Conservation (phyloP, 2,113 vertebrate genomes). For the Columba livia region DNA sequence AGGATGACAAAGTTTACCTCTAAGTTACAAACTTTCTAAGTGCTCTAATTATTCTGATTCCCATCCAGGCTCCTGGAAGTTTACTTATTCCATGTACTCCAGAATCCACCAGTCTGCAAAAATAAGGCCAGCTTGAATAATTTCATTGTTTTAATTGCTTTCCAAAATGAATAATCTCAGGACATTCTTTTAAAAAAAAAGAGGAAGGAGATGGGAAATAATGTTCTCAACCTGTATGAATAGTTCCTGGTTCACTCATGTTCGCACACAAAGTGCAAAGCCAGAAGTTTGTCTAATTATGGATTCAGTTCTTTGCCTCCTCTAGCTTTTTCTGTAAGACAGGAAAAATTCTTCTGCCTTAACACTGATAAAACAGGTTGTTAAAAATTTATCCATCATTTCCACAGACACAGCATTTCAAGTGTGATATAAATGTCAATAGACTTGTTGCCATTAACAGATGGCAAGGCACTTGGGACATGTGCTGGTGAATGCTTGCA, state of each 20-base stretch:
- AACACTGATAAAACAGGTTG: not conserved
- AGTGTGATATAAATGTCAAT: not conserved
- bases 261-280: not conserved
- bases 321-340: not conserved
- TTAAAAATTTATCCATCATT: not conserved
- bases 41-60: constrained; percentile 38
- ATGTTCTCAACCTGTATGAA: not conserved
- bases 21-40: constrained; percentile 12
- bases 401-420: not conserved
- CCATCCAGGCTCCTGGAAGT: constrained; percentile 2
- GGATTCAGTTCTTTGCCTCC: not conserved
- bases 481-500: not conserved
- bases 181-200: not conserved
- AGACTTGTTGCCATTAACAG: not conserved
- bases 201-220: constrained; percentile 36
- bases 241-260: not conserved
- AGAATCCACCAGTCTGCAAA: not conserved
- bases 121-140: constrained; percentile 46
- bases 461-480: not conserved
- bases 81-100: not conserved
- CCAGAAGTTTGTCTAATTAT: not conserved
- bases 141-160: constrained; percentile 7
- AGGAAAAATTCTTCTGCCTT: not conserved
- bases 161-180: constrained; percentile 20
- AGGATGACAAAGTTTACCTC: not conserved